Base-by-base conservation (phyloP, 2,888 invertebrate genomes). In the Acronicta aceris region DNA sequence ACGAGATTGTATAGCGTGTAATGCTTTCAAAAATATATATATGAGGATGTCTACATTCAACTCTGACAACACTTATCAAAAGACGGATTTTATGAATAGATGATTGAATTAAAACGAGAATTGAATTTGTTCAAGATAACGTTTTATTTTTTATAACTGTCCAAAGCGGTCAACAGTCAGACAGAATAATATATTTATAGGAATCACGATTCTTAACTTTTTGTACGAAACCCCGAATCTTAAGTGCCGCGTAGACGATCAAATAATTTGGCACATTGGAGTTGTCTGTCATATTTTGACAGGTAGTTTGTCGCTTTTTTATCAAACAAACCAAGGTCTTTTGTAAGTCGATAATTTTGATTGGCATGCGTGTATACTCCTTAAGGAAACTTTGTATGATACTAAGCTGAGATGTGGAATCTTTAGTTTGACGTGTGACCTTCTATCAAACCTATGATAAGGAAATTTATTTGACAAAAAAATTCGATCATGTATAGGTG, bases 201-300 rank as follows among this genome's bases (percentile, higher is more conserved):
- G 30, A 8, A 52, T 59, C 73, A 58, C 48, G 52, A 67, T 25
- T 40, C 30, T 58, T 16, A 36, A 12, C 25, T 73, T 72, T 67
- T 73, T 66, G 43, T 47, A 13, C 2, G 3, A 48, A 51, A 27
- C 40, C 8, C 6, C 38, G 38, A n/a, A n/a, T 38, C n/a, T 38
- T 38, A 38, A 38, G 38, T 6, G 6, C 6, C 6, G 38, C n/a
- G n/a, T 38, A 6, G 38, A 38, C n/a, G 38, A n/a, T 38, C n/a
- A 38, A 38, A n/a, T 38, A 38, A 38, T 38, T 38, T 38, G 38
- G n/a, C 38, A n/a, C 6, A 38, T 38, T 38, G n/a, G 6, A n/a
- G 5, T n/a, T 38, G 38, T 38, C 38, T n/a, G n/a, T n/a, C 38
- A n/a, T 38, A 38, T 38, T n/a, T 38, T 6, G 38, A 4, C 5